Percentiles rank a stretch among this genome's conserved stretches.
Conservation (phyloP, 2,113 vertebrate species). For the Oncorhynchus clarkii region DNA sequence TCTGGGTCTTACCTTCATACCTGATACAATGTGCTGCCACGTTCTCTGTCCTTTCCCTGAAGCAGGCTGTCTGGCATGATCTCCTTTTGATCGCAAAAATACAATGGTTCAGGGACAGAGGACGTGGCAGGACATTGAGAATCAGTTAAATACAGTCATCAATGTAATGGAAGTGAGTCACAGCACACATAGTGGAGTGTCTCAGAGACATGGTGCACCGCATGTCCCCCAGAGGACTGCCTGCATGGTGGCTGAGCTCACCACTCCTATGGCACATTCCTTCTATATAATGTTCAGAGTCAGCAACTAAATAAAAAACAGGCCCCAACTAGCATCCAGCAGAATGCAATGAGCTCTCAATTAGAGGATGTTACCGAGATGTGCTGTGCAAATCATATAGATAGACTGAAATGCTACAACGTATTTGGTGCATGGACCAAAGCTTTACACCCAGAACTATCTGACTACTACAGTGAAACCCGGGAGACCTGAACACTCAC, state of each 20-base stretch:
- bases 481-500: background rate
- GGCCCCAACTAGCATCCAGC: too few species aligned
- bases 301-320: too few species aligned
- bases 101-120: slow-evolving; percentile 11
- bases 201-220: slow-evolving; percentile 45
- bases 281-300: slow-evolving; percentile 14
- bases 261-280: slow-evolving; percentile 41
- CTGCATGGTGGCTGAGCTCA: slow-evolving; percentile 44
- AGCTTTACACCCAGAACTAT: too few species aligned
- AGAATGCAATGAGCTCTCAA: too few species aligned
- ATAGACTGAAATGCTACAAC: too few species aligned
- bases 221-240: slow-evolving; percentile 41
- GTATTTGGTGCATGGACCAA: too few species aligned
- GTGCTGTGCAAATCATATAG: too few species aligned
- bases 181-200: slow-evolving; percentile 40
- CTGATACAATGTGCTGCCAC: slow-evolving; percentile 23
- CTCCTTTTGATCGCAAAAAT: slow-evolving; percentile 37
- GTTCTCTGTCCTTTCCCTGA: background rate
- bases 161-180: slow-evolving; percentile 59
- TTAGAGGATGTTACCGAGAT: too few species aligned
- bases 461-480: background rate
- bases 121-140: slow-evolving; percentile 30
- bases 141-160: slow-evolving; percentile 61
- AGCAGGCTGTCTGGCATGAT: slow-evolving; percentile 27
- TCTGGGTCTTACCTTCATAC: too few species aligned